Conservation (phyloP, 2,888 invertebrate genomes). For the Apamea monoglypha region DNA sequence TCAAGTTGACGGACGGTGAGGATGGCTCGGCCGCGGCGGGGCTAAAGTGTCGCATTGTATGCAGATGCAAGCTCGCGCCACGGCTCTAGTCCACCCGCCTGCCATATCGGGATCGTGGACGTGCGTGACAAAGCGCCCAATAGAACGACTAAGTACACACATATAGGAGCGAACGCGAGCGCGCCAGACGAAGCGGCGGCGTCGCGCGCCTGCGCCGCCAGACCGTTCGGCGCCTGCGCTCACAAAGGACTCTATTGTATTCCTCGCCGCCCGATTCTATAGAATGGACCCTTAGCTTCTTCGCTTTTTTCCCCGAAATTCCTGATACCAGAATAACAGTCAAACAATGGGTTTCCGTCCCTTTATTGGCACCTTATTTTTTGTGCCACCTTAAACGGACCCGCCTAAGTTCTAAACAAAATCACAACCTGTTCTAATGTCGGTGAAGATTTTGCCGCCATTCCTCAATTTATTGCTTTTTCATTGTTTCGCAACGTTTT, state of each 20-base stretch:
- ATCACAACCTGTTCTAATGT: slow-evolving; percentile 87
- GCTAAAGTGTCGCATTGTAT: slow-evolving; percentile 73
- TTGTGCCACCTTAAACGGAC: slow-evolving; percentile 85
- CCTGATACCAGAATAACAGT: slow-evolving; percentile 88
- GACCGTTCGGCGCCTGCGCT: slow-evolving; percentile 89
- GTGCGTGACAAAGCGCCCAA: slow-evolving; percentile 66
- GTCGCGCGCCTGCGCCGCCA: slow-evolving; percentile 72
- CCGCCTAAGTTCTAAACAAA: slow-evolving; percentile 84
- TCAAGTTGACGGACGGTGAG: slow-evolving; percentile 23
- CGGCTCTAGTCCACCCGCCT: slow-evolving; percentile 57
- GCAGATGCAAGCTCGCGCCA: slow-evolving; percentile 72
- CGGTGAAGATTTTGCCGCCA: slow-evolving; percentile 72
- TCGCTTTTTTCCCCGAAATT: slow-evolving; percentile 84
- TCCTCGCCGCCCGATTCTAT: slow-evolving; percentile 82
- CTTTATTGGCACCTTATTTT: slow-evolving; percentile 90
- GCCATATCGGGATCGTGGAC: slow-evolving; percentile 64
- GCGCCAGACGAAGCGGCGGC: slow-evolving; percentile 80
- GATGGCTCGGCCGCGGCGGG: slow-evolving; percentile 38
- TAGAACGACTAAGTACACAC: slow-evolving; percentile 43
- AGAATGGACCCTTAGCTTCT: slow-evolving; percentile 82
- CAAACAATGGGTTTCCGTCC: slow-evolving; percentile 90
- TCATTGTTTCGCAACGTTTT: slow-evolving; percentile 62
- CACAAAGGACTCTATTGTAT: slow-evolving; percentile 89
- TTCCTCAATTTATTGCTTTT: slow-evolving; percentile 66
- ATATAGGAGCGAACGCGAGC: slow-evolving; percentile 54